phyloP scores from a whole-genome alignment of 30 jellyfish, hydroid and myxozoan genomes.

The Morbakka virulenta region DNA sequence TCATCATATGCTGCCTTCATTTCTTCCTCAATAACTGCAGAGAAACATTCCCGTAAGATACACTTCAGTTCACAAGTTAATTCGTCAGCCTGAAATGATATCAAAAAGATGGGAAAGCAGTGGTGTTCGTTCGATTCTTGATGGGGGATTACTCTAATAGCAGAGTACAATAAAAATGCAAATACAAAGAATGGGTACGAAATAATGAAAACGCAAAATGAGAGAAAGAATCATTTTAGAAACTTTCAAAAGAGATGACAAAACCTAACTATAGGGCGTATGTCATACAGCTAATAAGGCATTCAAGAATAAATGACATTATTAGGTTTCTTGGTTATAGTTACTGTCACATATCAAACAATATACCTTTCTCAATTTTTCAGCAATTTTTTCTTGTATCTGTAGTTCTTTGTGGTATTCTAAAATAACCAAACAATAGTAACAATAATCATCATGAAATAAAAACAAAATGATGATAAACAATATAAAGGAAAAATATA shows the following conservation, averaged over 20 bases:
- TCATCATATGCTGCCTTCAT: conserved; percentile 86
- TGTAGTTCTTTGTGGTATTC: conserved; percentile 48
- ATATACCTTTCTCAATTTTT: conserved; percentile 65
- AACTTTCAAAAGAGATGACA: no score
- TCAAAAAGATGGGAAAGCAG: background rate
- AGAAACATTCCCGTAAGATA: conserved; percentile 81
- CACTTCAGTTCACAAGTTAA: conserved; percentile 82
- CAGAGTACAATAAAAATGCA: background rate
- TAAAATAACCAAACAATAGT: background rate
- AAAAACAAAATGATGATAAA: background rate
- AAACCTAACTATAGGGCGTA: no score
- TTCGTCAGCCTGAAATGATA: conserved; percentile 71
- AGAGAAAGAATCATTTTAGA: no score
- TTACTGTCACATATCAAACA: no score
- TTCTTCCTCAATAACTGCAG: conserved; percentile 79
- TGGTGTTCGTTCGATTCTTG: background rate
- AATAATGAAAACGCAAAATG: no score
- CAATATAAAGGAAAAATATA: background rate
- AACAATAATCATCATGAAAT: background rate
- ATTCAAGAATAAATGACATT: no score
- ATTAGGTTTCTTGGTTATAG: no score
- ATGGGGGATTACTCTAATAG: background rate
- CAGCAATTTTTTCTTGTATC: conserved; percentile 58
- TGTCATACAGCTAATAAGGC: no score
- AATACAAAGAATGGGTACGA: no score